A percentile compares a stretch with the other conserved stretches of the same genome.
Conservation (phyloP, 2,888 invertebrate species). For the Coelopa pilipes region DNA sequence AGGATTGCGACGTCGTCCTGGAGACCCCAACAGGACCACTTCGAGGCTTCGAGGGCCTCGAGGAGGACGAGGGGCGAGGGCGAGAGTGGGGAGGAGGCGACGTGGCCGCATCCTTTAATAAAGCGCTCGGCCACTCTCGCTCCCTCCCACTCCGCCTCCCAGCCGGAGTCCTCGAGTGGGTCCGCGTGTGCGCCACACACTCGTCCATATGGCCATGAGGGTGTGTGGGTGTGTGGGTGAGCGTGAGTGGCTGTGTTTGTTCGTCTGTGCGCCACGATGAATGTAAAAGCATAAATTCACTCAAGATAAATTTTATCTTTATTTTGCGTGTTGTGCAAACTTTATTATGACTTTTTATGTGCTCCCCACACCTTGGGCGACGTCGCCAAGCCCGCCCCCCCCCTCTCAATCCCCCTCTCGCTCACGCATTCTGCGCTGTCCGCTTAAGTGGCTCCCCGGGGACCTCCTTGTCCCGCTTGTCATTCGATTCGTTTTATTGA, state of each 20-base stretch:
- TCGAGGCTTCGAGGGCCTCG: no score
- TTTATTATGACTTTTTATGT: constrained; percentile 14
- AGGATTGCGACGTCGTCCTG: no score
- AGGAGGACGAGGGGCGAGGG: no score
- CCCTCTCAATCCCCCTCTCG: no score
- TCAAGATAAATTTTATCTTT: constrained; percentile 27
- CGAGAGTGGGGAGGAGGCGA: no score
- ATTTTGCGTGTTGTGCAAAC: constrained; percentile 20
- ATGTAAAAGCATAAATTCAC: constrained; percentile 24
- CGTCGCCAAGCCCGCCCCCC: no score
- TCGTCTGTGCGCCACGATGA: neutral
- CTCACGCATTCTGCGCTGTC: neutral
- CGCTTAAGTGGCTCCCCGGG: constrained; percentile 3
- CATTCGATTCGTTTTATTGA: constrained; percentile 27
- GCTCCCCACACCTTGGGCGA: neutral
- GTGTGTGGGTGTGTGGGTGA: neutral
- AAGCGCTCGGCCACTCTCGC: no score
- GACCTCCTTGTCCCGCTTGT: neutral
- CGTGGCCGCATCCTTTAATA: no score
- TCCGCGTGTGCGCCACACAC: neutral
- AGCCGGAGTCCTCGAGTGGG: no score
- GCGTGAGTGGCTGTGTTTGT: neutral
- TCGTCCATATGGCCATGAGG: neutral
- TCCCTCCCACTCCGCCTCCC: no score
- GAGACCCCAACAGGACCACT: no score